phyloP scores from a whole-genome alignment of 1,140 invertebrate genomes.

The Mamestra configurata region DNA sequence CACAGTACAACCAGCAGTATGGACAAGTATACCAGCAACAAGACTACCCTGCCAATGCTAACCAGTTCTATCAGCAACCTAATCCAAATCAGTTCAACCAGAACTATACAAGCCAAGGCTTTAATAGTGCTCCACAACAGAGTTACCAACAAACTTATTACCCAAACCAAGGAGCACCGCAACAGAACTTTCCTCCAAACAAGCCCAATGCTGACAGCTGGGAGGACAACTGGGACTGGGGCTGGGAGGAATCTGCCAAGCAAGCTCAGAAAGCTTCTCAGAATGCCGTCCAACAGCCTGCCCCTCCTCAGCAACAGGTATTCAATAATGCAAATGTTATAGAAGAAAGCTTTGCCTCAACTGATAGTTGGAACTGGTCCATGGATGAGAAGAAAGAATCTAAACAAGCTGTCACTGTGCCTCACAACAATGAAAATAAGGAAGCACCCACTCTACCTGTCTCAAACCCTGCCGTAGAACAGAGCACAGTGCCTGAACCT shows the following conservation, averaged over 20 bases:
- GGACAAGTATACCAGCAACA: slow-evolving; percentile 76
- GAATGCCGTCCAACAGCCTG: slow-evolving; percentile 50
- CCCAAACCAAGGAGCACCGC: slow-evolving; percentile 68
- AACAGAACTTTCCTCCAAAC: slow-evolving; percentile 70
- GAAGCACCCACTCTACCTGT: slow-evolving; percentile 42
- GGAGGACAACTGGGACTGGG: slow-evolving; percentile 87
- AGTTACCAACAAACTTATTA: slow-evolving; percentile 77
- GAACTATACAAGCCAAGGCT: slow-evolving; percentile 75
- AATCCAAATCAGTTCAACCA: slow-evolving; percentile 71
- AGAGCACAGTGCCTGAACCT: slow-evolving; percentile 55
- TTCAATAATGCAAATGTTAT: slow-evolving; percentile 85
- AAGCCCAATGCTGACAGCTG: slow-evolving; percentile 73
- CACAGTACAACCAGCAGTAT: slow-evolving; percentile 75
- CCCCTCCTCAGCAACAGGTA: slow-evolving; percentile 54
- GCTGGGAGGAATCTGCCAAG: slow-evolving; percentile 83
- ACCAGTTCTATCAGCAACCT: slow-evolving; percentile 75
- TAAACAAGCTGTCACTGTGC: slow-evolving; percentile 51
- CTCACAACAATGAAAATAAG: slow-evolving; percentile 48
- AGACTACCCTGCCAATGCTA: slow-evolving; percentile 70
- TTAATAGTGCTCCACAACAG: slow-evolving; percentile 67
- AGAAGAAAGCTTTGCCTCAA: slow-evolving; percentile 83
- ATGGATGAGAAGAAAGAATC: slow-evolving; percentile 78
- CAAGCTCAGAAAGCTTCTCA: slow-evolving; percentile 69
- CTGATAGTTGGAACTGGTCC: slow-evolving; percentile 85
- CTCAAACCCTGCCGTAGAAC: slow-evolving; percentile 56